Base-by-base conservation (phyloP, 1,140 invertebrate genomes). In the Drosophila trapezifrons region DNA sequence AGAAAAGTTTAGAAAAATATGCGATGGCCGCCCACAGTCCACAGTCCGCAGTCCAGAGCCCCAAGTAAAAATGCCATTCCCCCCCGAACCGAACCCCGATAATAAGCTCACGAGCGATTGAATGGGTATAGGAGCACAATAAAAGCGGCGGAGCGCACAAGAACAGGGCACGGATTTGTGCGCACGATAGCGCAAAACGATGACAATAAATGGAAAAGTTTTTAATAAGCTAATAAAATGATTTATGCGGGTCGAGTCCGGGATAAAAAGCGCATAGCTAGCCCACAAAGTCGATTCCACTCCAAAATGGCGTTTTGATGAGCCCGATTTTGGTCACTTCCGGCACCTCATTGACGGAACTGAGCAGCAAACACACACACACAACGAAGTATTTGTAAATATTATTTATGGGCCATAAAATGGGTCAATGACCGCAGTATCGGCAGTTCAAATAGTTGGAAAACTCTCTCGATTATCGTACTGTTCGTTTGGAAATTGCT, bases 121-220 rank as follows among this genome's bases (percentile, higher is more conserved):
- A 89, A 84, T 89, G 84, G 80, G 73, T 77, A 80, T 78, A 59
- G 70, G 70, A 78, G 57, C 73, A 77, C 83, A 83, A 86, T 86
- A 86, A 83, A 79, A 74, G 60, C 56, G 57, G 22, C 58, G 45
- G 45, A 56, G 64, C 49, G 64, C 49, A 46, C 56, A 42, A 56
- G 57, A 83, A 80, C 69, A 78, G 83, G 69, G 84, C 84, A 89
- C 73, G 80, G 85, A 84, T 89, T 90, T 89, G 85, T 89, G 84
- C 85, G 84, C 85, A 80, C 85, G 84, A 89, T 89, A 89, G 80
- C 85, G 84, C 84, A 89, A 89, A 91, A 91, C 89, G 82, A 91
- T 89, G 90, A 91, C 90, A 91, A 91, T 91, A 90, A 91, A 91
- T 91, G 90, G 80, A 91, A 91, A 91, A 91, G 80, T 91, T 91